Base-by-base conservation (phyloP, 1,140 invertebrate species). In the Magallana angulata region DNA sequence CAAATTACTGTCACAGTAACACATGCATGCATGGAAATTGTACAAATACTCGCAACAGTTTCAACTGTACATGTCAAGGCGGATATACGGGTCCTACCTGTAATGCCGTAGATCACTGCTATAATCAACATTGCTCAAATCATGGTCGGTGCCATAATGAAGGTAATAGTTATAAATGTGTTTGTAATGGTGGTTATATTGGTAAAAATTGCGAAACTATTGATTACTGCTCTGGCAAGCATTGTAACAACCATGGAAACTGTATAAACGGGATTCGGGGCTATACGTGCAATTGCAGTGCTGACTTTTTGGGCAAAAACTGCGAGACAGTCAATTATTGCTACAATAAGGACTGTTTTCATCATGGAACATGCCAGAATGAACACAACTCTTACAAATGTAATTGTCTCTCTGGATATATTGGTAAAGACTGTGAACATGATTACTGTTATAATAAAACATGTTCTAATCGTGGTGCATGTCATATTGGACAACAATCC, bases 401-500 rank as follows among this genome's bases (percentile, higher is more conserved):
- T 82, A 59, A 36, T 1, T 87, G 85, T 62, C 9, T 6, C 12
- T 9, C 14, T 82, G 85, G 58, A n/a, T 87, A 48, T 18, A 56
- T 30, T 30, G 85, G 85, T 0, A 80, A 24, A 8, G 62, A n/a
- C 11, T 87, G 85, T 48, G 76, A 56, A n/a, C 6, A 30, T 7
- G 36, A n/a, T 57, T 82, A 24, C 57, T 68, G 85, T 18, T 82
- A n/a, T 1, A 14, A 59, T 18, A 64, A 57, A 16, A 36, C 80
- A 8, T 87, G 86, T 36, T 56, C 30, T 18, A 87, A 89, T 76
- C 48, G 62, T 12, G 88, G 36, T n/a, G 82, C 59, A 1, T 89
- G 88, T 82, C 36, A 36, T 7, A 87, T 85, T 60, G 57, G 59
- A 57, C 14, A 60, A 62, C 83, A 62, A 1, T 36, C 60, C 1